Evolutionary conservation across 2,797 vertebrate species (phyloP), one percentile per base, ranked within the genome.

Genomic region (Sardinella longiceps): DNA sequence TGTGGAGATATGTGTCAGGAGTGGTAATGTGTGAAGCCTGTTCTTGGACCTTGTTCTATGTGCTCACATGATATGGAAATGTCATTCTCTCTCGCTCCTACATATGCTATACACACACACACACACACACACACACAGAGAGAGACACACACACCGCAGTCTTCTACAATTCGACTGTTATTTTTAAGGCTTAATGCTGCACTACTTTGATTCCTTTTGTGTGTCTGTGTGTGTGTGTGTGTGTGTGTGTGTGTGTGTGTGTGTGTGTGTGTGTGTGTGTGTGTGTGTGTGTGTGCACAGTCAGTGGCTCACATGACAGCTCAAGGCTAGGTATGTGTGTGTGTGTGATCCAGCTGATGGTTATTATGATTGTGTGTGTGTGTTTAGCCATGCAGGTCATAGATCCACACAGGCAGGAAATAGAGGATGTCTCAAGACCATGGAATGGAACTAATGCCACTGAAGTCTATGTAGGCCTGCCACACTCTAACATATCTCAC

Each of bases 361-460:
- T 53, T 53, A 18, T 53, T 3, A 12, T 63, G 51, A 58, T 20
- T 58, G 56, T 58, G 20, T 58, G 20, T 58, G 20, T 63, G 25
- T 63, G 58, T 63, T 53, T 53, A 20, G 20, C 51, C 18, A 53
- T 23, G 20, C 51, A 48, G 46, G 46, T 12, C 51, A 53, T 53
- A 53, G 51, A 53, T 20, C 56, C n/a, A 58, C 56, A 58, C 56
- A n/a, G n/a, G 6, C 70, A 77, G 33, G 70, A 77, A 77, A 77
- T 77, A 10, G 70, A 77, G 39, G 70, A 9, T 5, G 18, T 6
- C 15, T 30, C 3, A 30, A 30, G 63, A 70, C 15, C 70, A 77
- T 37, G 70, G 20, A 43, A 5, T 39, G 70, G 70, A 77, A 77
- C 70, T 77, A 77, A 77, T 77, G 37, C 70, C 7, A 5, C 70